Conservation (phyloP, 2,888 invertebrate species). For the Hoplodrina blanda region DNA sequence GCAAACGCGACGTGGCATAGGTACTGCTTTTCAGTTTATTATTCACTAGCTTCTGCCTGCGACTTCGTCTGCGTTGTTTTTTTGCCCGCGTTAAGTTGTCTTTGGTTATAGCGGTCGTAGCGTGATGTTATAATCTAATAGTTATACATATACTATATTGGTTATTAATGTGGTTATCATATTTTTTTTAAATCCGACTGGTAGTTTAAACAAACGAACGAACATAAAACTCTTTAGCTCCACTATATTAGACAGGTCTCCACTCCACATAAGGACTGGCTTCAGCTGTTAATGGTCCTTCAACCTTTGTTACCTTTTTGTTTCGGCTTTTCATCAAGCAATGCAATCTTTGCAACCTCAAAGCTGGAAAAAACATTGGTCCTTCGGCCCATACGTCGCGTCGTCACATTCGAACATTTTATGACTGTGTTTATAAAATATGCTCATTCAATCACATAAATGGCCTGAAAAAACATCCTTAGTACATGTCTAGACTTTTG, state of each 20-base stretch:
- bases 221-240: no score
- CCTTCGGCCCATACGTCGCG: conserved; percentile 16
- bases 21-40: conserved; percentile 1
- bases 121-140: no score
- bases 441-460: conserved; percentile 29
- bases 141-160: no score
- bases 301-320: not conserved
- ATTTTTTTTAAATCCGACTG: no score
- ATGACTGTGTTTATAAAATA: conserved; percentile 56
- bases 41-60: no score
- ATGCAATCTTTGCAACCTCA: not conserved
- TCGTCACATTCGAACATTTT: conserved; percentile 35
- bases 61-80: no score
- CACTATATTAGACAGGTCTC: no score
- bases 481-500: conserved; percentile 64
- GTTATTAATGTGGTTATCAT: no score
- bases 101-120: no score
- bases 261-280: no score
- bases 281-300: not conserved
- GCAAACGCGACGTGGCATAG: not conserved
- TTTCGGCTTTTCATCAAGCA: not conserved
- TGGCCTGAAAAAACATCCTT: conserved; percentile 49
- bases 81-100: no score
- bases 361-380: conserved; percentile 5
- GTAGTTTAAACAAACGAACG: no score